A percentile compares a stretch with the other conserved stretches of the same genome.
phyloP scores from a whole-genome alignment of 2,797 vertebrate species.

The Helicolenus hilgendorfi region DNA sequence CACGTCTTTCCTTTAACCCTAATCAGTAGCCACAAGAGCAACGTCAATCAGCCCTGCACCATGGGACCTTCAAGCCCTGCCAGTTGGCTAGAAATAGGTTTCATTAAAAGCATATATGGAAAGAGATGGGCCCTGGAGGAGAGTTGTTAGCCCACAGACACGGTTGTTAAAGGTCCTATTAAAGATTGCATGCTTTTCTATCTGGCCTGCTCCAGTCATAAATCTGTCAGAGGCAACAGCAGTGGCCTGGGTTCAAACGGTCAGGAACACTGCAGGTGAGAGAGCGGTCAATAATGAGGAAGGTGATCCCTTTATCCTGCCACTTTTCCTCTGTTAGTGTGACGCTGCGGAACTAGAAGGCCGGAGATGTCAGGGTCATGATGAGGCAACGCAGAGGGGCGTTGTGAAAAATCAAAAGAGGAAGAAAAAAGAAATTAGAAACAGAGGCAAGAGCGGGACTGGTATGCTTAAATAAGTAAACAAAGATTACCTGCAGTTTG shows the following conservation, averaged over 20 bases:
- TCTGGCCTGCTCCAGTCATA: conserved; percentile 55
- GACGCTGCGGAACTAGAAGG: no score
- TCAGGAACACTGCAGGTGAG: conserved; percentile 79
- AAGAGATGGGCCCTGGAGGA: conserved; percentile 61
- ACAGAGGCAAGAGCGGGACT: not conserved
- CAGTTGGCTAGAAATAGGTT: conserved; percentile 64
- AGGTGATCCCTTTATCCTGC: conserved; percentile 35
- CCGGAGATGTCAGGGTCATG: not conserved
- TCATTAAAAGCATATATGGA: conserved; percentile 72
- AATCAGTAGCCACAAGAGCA: conserved; percentile 67
- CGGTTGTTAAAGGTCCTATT: conserved; percentile 59
- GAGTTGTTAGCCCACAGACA: conserved; percentile 53
- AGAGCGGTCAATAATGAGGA: conserved; percentile 47
- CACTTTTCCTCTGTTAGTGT: no score
- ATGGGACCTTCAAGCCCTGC: conserved; percentile 49
- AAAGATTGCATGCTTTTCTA: conserved; percentile 57
- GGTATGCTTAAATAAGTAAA: conserved; percentile 52
- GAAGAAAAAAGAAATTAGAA: not conserved
- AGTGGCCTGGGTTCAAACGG: conserved; percentile 71
- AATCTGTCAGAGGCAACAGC: conserved; percentile 73
- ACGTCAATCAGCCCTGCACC: conserved; percentile 53
- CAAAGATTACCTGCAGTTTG: conserved; percentile 46
- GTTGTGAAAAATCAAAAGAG: not conserved
- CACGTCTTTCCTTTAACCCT: conserved; percentile 49
- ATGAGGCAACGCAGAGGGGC: conserved; percentile 17